Conservation (phyloP, 2,888 invertebrate genomes). For the Notodonta ziczac region DNA sequence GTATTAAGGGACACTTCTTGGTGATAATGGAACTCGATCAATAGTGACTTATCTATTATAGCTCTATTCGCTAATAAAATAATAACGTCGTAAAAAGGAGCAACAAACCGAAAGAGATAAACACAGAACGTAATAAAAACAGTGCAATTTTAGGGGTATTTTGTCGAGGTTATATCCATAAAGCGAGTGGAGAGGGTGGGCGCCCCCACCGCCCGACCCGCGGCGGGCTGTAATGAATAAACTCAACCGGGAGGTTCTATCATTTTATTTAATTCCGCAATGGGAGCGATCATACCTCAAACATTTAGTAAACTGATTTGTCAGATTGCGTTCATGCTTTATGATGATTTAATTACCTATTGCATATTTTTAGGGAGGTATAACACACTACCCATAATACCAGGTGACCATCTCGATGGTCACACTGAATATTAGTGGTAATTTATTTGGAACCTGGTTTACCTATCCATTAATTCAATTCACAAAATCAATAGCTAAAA, state of each 20-base stretch:
- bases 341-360: not conserved
- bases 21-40: constrained; percentile 28
- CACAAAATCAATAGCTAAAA: not conserved
- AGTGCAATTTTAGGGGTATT: constrained; percentile 85
- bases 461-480: too few relatives aligned
- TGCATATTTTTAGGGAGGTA: not conserved
- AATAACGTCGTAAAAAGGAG: constrained; percentile 78
- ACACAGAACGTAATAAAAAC: constrained; percentile 83
- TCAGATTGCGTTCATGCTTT: constrained; percentile 21
- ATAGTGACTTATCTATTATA: constrained; percentile 42
- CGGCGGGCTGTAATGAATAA: constrained; percentile 82
- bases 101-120: constrained; percentile 83
- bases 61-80: constrained; percentile 75
- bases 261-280: constrained; percentile 79
- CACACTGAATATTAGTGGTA: too few relatives aligned
- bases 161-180: constrained; percentile 85
- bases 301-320: constrained; percentile 58
- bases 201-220: constrained; percentile 52
- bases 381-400: too few relatives aligned
- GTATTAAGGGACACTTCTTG: not conserved
- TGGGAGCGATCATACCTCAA: constrained; percentile 72
- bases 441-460: too few relatives aligned
- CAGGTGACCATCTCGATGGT: too few relatives aligned
- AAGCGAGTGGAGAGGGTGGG: constrained; percentile 72
- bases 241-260: constrained; percentile 77